Evolutionary conservation across 2,888 invertebrate species (phyloP), one percentile per base, ranked within the genome.

Genomic region (Coecobrya sp.): DNA sequence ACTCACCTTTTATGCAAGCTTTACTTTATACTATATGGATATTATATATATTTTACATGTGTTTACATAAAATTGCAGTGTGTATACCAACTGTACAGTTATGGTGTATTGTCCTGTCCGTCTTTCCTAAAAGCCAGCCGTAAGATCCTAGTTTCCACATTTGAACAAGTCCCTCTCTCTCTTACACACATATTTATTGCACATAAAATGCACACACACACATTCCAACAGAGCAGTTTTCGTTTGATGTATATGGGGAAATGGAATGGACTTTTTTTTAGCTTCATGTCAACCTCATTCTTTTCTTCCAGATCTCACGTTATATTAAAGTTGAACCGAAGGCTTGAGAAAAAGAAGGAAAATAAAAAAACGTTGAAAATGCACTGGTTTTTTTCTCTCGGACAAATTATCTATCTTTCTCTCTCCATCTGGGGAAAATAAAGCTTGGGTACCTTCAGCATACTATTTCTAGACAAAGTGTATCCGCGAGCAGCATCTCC

Each of bases 171-270:
- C 73, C 25, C 19, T 10, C 62, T 49, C 19, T 25, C 62, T 25
- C 19, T 76, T 76, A 27, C 81, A 68, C 27, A 65, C 68, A 81
- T 79, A 86, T 79, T 86, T 81, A 91, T 86, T 91, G 91, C 86
- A 91, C 91, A 91, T 86, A 86, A 86, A 91, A 91, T 91, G 91
- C 86, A 86, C 89, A 68, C 49, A 91, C 86, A 86, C 89, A 68
- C 49, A 91, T 86, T 68, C 55, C 49, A 19, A 42, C 36, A 36
- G n/a, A n/a, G 36, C 36, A 36, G 3, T 88, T 89, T 59, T 49
- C 65, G 25, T 76, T 81, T 82, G 68, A 19, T 70, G n/a, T 25
- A 76, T 79, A 76, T 79, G 19, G 27, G 27, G 16, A 8, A 89
- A 27, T 65, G 55, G 49, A 81, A 70, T 82, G 68, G 30, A 82